A percentile compares a stretch with the other conserved stretches of the same genome.
Conservation (phyloP, 2,888 invertebrate species). For the Amiota communis region DNA sequence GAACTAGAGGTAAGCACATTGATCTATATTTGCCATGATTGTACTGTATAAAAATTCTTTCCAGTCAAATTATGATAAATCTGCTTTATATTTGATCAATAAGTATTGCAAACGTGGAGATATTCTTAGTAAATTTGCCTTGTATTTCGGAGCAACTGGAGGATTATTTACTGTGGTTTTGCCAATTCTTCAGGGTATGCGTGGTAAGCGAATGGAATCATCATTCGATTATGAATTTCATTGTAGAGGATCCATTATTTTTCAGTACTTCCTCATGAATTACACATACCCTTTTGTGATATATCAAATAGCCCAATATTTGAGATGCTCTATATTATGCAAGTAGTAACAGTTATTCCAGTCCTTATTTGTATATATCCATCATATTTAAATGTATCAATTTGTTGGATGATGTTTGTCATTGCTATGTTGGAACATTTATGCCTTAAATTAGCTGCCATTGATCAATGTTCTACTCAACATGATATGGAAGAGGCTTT, state of each 20-base stretch:
- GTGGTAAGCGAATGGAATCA: slow-evolving; percentile 36
- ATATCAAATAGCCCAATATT: slow-evolving; percentile 44
- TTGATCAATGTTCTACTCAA: background rate
- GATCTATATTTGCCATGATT: background rate
- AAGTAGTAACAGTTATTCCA: slow-evolving; percentile 40
- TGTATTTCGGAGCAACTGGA: slow-evolving; percentile 5
- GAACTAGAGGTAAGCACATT: slow-evolving; percentile 40
- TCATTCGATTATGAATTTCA: background rate
- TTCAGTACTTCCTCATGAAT: slow-evolving; percentile 42
- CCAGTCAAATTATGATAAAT: background rate
- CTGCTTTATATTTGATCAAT: background rate
- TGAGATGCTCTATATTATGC: slow-evolving; percentile 45
- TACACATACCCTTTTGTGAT: slow-evolving; percentile 42
- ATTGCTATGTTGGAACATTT: slow-evolving; percentile 46
- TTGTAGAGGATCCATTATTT: background rate
- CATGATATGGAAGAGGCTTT: slow-evolving; percentile 39
- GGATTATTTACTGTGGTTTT: slow-evolving; percentile 33
- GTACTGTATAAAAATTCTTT: background rate
- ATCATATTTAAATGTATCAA: slow-evolving; percentile 51
- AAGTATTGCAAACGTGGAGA: background rate
- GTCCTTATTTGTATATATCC: slow-evolving; percentile 45
- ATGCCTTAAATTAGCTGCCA: slow-evolving; percentile 41
- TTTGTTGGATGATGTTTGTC: slow-evolving; percentile 50
- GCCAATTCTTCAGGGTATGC: slow-evolving; percentile 37
- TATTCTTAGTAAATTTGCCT: slow-evolving; percentile 8